Evolutionary conservation across 2,888 invertebrate species (phyloP), one percentile per base, ranked within the genome.

Genomic region (Strigamia crassipes): DNA sequence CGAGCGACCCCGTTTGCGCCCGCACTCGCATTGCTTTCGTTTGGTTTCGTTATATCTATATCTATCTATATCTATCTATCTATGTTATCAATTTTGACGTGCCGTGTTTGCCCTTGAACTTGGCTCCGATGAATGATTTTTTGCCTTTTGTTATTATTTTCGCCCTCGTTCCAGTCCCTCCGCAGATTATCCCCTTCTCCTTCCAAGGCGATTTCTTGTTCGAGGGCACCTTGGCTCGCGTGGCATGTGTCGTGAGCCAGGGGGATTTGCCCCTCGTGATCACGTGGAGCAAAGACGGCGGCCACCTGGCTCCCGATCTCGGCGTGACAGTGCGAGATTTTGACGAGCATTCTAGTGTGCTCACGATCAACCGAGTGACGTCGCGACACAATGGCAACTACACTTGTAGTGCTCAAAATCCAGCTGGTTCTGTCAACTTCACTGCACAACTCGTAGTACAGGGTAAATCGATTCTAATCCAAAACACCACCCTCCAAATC

Each of bases 311-410:
- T 10, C 77, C 77, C 23, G 77, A 81, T 42, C 81, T 81, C 34
- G 41, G 42, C 77, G 77, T 81, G 77, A 78, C 41, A 15, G 81
- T 78, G 81, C 81, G 77, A 38, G 77, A 77, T 78, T 77, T 81
- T 27, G 81, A 81, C 78, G 81, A 81, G 42, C 42, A 81, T 42
- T 81, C 81, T 81, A 81, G 81, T 46, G 81, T 81, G 41, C 81
- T 81, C 41, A 77, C 81, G 21, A 81, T 81, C 77, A 77, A 81
- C 81, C 77, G 27, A 77, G 81, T 81, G 77, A 77, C 77, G 38
- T 23, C 77, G 23, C 77, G 77, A 21, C 81, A 81, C 46, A 77
- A 81, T 38, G 81, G 81, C 81, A 81, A 81, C 81, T 81, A 81
- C 81, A 81, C 81, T 61, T 81, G 81, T 81, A 78, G 73, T 78